Percentiles rank a stretch among this genome's conserved stretches.
phyloP scores from a whole-genome alignment of 2,797 vertebrate species.

The Nannoperca australis region DNA sequence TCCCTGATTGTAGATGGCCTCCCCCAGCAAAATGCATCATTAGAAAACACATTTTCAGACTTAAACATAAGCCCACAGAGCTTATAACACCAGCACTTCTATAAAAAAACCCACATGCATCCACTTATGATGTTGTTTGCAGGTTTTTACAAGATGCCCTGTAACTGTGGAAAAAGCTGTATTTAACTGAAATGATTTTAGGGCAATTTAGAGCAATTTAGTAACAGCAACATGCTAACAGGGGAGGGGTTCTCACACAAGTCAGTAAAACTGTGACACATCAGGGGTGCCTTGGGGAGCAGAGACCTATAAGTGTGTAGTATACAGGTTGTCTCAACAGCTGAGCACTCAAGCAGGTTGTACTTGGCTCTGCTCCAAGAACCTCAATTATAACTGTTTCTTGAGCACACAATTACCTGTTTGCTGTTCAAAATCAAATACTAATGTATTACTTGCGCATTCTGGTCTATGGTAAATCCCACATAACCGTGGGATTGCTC shows the following conservation, averaged over 20 bases:
- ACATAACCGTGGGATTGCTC: neutral
- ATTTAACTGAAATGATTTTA: constrained; percentile 52
- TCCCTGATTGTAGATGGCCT: neutral
- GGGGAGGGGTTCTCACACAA: constrained; percentile 43
- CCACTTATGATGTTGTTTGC: constrained; percentile 53
- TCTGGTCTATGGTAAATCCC: neutral
- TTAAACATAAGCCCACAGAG: constrained; percentile 29
- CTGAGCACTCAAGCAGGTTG: constrained; percentile 32
- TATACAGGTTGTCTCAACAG: constrained; percentile 10
- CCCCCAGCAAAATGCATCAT: neutral
- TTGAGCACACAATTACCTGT: constrained; percentile 23
- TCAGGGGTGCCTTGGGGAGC: neutral
- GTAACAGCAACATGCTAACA: constrained; percentile 37
- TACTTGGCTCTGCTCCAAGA: constrained; percentile 27
- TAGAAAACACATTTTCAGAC: constrained; percentile 23
- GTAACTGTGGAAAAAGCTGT: constrained; percentile 22
- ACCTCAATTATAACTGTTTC: constrained; percentile 36
- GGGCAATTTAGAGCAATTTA: constrained; percentile 62
- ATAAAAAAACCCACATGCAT: constrained; percentile 41
- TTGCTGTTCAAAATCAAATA: constrained; percentile 29
- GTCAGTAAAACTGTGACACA: constrained; percentile 58
- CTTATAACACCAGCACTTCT: constrained; percentile 8
- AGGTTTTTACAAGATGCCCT: constrained; percentile 47
- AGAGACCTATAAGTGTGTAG: constrained; percentile 12
- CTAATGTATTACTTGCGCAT: constrained; percentile 1